Conservation (phyloP, 2,797 vertebrate species). For the Kryptopterus vitreolus region DNA sequence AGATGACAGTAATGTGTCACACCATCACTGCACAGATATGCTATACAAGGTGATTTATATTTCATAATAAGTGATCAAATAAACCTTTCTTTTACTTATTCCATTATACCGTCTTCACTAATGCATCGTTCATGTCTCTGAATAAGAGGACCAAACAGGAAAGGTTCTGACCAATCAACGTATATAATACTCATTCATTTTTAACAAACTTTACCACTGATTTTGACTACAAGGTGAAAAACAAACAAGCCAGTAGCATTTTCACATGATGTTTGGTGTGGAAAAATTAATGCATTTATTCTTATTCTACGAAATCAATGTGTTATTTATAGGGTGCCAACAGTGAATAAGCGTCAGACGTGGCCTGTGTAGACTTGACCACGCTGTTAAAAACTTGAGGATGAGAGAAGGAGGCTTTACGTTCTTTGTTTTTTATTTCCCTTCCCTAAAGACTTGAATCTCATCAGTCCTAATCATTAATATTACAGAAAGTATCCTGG, state of each 20-base stretch:
- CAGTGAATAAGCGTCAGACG: conserved; percentile 58
- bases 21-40: not conserved
- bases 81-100: not conserved
- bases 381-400: conserved; percentile 55
- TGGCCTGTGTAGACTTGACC: conserved; percentile 50
- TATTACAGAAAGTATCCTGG: conserved; percentile 29
- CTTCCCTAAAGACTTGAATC: conserved; percentile 48
- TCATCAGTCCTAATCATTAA: conserved; percentile 13
- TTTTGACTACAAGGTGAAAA: not conserved
- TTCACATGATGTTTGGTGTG: not conserved
- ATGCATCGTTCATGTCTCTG: not conserved
- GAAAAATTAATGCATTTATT: not conserved
- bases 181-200: not conserved
- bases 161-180: not conserved
- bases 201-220: not conserved
- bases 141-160: not conserved
- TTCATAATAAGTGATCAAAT: not conserved
- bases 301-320: conserved; percentile 15
- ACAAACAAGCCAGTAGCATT: not conserved
- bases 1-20: conserved; percentile 17
- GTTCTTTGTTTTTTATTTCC: too few relatives aligned
- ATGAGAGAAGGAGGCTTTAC: conserved; percentile 46
- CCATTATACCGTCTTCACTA: too few relatives aligned
- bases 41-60: not conserved
- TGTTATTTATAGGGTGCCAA: not conserved